Evolutionary conservation across 1,140 invertebrate species (phyloP), one percentile per base, ranked within the genome.

Genomic region (Chelonus insularis): DNA sequence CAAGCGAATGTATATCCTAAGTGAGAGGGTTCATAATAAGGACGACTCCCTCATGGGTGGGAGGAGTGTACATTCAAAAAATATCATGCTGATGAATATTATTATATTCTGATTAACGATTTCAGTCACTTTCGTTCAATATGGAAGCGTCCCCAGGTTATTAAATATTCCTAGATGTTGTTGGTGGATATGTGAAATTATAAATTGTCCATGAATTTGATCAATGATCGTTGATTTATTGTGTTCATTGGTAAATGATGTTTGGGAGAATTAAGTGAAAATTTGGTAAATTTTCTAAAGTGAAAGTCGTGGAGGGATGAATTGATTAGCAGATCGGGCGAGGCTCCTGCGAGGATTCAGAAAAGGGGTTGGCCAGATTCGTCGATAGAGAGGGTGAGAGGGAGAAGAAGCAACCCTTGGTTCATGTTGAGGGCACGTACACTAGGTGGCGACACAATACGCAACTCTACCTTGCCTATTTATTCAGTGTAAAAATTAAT

Each of bases 401-500:
- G 57, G 23, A 32, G 62, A 60, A 56, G 32, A 43, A 64, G 57
- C 57, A 55, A 63, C 62, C 57, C 54, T 43, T 45, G 25, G 43
- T 63, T 63, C 64, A 36, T 54, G 55, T 66, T 66, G 64, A 73
- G 72, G 72, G 72, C 68, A 74, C 68, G 47, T 54, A 47, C 71
- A 14, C 59, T 36, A 73, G 72, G 48, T 62, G 68, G 71, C 71
- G 61, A 18, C 55, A 63, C 37, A 32, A 36, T 18, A 29, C 52
- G 39, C 25, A 7, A 3, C 25, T 29, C 39, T 52, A 41, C 29
- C 21, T 32, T 4, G n/a, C 45, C 23, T 34, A 11, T 39, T 60
- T 32, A 29, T 14, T n/a, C 18, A 45, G 55, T 57, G 39, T 29
- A 29, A 29, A 29, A 29, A 29, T n/a, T 32, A 32, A 32, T 32